These are phyloP conservation scores for Mycetomoellerius zeteki DNA, from an alignment of 1,140 invertebrate species.

Conservation along the genomic window DNA sequence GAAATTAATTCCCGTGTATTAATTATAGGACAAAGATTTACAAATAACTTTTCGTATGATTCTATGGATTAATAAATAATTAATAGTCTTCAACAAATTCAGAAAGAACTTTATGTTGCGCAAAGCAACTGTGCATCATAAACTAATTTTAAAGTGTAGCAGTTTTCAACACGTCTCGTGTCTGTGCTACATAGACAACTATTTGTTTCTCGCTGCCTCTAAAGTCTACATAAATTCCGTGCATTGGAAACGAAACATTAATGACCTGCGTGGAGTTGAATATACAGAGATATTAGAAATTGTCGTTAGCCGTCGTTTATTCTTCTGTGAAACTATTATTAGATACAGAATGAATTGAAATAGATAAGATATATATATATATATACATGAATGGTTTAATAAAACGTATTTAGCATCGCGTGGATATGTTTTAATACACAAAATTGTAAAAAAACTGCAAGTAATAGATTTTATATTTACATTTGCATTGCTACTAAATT, in stretches of 20 bases:
- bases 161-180: slow-evolving; percentile 23
- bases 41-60: not conserved
- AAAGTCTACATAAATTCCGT: not conserved
- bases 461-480: not conserved
- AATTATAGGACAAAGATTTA: slow-evolving; percentile 1
- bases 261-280: not conserved
- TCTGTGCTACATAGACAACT: slow-evolving; percentile 35
- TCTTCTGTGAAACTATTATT: slow-evolving; percentile 12
- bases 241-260: not conserved
- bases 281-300: slow-evolving; percentile 17
- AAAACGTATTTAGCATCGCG: no score
- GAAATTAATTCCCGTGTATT: not conserved
- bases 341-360: not conserved
- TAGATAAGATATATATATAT: no score
- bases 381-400: no score
- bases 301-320: slow-evolving; percentile 13
- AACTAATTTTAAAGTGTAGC: slow-evolving; percentile 19
- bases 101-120: not conserved
- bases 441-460: not conserved
- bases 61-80: not conserved
- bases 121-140: not conserved
- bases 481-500: not conserved
- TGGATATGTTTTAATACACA: not conserved
- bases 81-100: not conserved
- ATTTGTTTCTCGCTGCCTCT: slow-evolving; percentile 11